A percentile compares a stretch with the other conserved stretches of the same genome.
Evolutionary conservation across 2,113 vertebrate genomes (phyloP).

Genomic region (Myiagra hebetior): DNA sequence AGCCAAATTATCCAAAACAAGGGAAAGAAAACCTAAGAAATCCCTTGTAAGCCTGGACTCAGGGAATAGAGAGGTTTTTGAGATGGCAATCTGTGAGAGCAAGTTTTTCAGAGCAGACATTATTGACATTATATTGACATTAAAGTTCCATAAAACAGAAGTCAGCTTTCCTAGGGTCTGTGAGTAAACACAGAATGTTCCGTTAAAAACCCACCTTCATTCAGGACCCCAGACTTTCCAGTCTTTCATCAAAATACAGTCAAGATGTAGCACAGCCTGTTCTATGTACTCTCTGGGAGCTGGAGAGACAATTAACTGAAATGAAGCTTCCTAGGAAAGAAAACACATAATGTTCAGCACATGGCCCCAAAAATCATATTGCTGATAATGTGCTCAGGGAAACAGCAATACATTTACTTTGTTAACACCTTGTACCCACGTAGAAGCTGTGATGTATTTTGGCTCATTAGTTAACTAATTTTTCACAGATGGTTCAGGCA

Average conservation of each 20-base stretch:
- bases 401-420: background rate
- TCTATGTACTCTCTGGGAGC: background rate
- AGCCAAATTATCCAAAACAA: background rate
- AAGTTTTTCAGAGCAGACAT: background rate
- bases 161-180: background rate
- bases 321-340: background rate
- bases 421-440: slow-evolving; percentile 16
- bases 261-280: background rate
- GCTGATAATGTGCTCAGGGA: background rate
- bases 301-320: background rate
- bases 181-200: background rate
- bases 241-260: background rate
- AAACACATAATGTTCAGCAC: background rate
- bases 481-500: slow-evolving; percentile 36
- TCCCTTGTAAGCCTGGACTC: background rate
- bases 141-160: background rate
- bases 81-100: background rate
- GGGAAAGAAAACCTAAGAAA: background rate
- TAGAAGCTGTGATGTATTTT: slow-evolving; percentile 24
- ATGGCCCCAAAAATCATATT: background rate
- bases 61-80: background rate
- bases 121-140: background rate
- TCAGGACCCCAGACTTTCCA: background rate
- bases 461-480: slow-evolving; percentile 49
- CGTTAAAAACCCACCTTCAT: background rate